phyloP scores from a whole-genome alignment of 2,797 vertebrate genomes.

The Channallabes apus region DNA sequence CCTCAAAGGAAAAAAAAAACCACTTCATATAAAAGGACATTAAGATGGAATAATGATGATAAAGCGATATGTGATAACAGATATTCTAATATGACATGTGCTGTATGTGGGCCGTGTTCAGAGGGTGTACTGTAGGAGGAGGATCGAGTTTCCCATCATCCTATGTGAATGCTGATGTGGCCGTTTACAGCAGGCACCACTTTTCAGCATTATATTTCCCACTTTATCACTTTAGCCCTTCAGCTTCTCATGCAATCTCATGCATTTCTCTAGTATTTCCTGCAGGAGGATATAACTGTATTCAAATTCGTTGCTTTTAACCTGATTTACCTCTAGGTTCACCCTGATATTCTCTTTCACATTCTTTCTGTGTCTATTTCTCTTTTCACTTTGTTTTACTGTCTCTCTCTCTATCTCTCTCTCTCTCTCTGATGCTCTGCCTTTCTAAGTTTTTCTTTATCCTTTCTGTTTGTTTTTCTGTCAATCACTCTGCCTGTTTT shows the following conservation, averaged over 20 bases:
- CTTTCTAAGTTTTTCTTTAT: neutral
- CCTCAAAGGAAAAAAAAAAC: neutral
- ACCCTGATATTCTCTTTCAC: neutral
- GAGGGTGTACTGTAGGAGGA: slow-evolving; percentile 6
- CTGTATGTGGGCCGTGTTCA: slow-evolving; percentile 15
- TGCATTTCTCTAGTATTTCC: neutral
- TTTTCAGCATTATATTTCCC: slow-evolving; percentile 52
- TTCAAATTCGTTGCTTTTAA: slow-evolving; percentile 5
- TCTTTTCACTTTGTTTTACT: neutral
- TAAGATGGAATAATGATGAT: neutral
- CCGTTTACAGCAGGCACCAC: slow-evolving; percentile 53
- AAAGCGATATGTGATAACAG: neutral
- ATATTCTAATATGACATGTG: neutral
- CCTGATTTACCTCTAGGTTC: neutral
- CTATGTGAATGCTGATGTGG: slow-evolving; percentile 60
- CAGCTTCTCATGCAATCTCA: neutral
- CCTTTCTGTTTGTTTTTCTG: neutral
- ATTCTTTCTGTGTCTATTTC: neutral
- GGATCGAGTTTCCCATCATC: slow-evolving; percentile 48
- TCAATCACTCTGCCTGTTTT: neutral
- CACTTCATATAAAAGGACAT: neutral
- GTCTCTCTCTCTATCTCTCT: neutral
- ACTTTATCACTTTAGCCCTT: slow-evolving; percentile 43
- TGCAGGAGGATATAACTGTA: neutral
- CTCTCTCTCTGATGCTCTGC: neutral